These are phyloP conservation scores for Trialeurodes vaporariorum DNA, from an alignment of 1,140 invertebrate genomes.

Conservation along the genomic window DNA sequence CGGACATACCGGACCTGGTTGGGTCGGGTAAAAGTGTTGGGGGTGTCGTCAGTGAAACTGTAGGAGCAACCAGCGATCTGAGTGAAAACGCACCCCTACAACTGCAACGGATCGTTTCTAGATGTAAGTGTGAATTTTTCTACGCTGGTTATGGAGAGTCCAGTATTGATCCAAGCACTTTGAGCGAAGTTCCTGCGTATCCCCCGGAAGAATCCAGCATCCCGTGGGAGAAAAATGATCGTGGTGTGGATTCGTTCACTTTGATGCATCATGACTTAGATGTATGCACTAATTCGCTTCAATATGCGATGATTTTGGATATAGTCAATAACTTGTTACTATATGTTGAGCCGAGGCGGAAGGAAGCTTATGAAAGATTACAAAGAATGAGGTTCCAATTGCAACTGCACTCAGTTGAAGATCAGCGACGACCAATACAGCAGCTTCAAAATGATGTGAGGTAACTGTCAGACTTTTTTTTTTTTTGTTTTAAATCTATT, in stretches of 20 bases:
- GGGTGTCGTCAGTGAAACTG: constrained; percentile 83
- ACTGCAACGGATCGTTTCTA: constrained; percentile 88
- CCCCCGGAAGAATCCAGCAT: constrained; percentile 46
- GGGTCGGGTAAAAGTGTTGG: constrained; percentile 93
- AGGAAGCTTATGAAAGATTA: constrained; percentile 76
- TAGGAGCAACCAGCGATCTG: constrained; percentile 58
- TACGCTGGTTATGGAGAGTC: constrained; percentile 88
- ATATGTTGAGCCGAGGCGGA: constrained; percentile 91
- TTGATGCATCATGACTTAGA: constrained; percentile 97
- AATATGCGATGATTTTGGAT: constrained; percentile 93
- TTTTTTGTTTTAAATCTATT: not conserved
- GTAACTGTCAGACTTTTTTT: constrained; percentile 25
- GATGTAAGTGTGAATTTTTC: constrained; percentile 96
- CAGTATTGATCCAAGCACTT: constrained; percentile 52
- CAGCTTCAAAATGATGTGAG: constrained; percentile 76
- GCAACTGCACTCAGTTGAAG: constrained; percentile 76
- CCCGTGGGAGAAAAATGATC: constrained; percentile 64
- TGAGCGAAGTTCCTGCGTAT: constrained; percentile 50
- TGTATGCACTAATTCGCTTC: constrained; percentile 88
- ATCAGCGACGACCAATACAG: constrained; percentile 84
- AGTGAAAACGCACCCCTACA: constrained; percentile 41
- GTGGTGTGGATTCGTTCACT: constrained; percentile 91
- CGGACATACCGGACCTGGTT: constrained; percentile 78
- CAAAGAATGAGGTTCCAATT: constrained; percentile 88
- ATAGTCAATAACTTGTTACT: constrained; percentile 94